Base-by-base conservation (phyloP, 2,113 vertebrate species). In the Etia nguti region DNA sequence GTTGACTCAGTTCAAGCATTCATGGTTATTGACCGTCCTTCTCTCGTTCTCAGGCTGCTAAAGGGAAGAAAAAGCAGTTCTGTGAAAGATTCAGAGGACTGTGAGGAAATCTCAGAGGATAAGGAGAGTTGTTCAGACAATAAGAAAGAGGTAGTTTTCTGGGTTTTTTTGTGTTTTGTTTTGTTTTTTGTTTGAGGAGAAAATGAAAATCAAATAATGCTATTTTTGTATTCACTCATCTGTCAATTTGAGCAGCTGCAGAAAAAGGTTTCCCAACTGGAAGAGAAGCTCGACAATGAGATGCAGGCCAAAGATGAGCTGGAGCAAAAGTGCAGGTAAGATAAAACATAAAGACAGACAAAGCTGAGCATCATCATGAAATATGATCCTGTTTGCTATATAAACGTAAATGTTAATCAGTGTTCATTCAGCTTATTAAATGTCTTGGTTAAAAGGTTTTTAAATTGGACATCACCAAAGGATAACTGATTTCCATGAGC, bases 221-320 rank as follows among this genome's bases (percentile, higher is more conserved):
- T 36, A 4, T 26, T 46, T 48, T 81, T 75, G 16, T 3, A 18
- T 2, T 31, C 13, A 12, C 24, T 12, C 46, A 22, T 79, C 10
- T 88, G 18, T 79, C 11, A 16, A 1, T 96, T 91, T 85, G 87
- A 85, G 81, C 96, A 99, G 96, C 97, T 98, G 90, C 97, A 97
- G 95, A 98, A 97, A 93, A 98, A 97, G 87, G 16, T 98, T 36
- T 94, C 94, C 84, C 96, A 96, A 81, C 93, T 99, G 89, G 97
- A 99, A 94, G 98, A 98, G 88, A 96, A 98, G 82, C 96, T 99
- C 82, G 96, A 96, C 92, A 96, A 96, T 92, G 98, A 99, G 95
- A 95, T 97, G 81, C 98, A 99, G 96, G 96, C 97, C 96, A 99
- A 97, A 96, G 97, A 99, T 68, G 98, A 99, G 81, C 94, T 99